Base-by-base conservation (phyloP, 1,140 invertebrate genomes). In the Drosophila orena region DNA sequence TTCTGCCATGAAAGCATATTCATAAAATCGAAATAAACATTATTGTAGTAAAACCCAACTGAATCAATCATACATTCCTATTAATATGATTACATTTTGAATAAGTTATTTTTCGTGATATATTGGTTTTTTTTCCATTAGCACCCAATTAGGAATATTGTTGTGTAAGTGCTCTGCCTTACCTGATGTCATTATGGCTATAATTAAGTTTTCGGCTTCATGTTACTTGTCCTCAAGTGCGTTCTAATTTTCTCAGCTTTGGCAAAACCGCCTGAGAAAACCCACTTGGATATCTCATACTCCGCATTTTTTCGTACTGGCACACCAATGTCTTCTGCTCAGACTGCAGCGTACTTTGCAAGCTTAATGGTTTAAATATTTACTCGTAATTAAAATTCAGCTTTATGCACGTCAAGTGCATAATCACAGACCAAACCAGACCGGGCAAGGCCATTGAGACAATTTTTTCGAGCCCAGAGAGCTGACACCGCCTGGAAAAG, bases 341-440 rank as follows among this genome's bases (percentile, higher is more conserved):
- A 53, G 64, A 37, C 60, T 10, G 46, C 60, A 71, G 64, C 64
- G 55, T 68, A 71, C 78, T 75, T 74, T 78, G 54, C 65, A 40
- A 55, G 69, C 79, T 59, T 89, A 88, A 88, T 88, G 85, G 77
- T 56, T 89, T 89, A 80, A 89, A 89, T 89, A 90, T 89, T 89
- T 89, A 84, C 84, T 89, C 69, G 65, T 84, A 89, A 89, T 89
- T 89, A 89, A 89, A 90, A 90, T 89, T 84, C 84, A 90, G 80
- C 85, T 80, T 60, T 89, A 84, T 90, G 80, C 85, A 89, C 84
- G 81, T 84, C 79, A 89, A 89, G 84, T 90, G 84, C 80, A 90
- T 89, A 89, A 90, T 84, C 77, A 90, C 77, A 80, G 79, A 62
- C 47, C 52, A 53, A 54, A 58, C 66, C 44, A 66, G 43, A 66